These are phyloP conservation scores for Manacus vitellinus DNA, from an alignment of 2,113 vertebrate species.

Conservation along the genomic window DNA sequence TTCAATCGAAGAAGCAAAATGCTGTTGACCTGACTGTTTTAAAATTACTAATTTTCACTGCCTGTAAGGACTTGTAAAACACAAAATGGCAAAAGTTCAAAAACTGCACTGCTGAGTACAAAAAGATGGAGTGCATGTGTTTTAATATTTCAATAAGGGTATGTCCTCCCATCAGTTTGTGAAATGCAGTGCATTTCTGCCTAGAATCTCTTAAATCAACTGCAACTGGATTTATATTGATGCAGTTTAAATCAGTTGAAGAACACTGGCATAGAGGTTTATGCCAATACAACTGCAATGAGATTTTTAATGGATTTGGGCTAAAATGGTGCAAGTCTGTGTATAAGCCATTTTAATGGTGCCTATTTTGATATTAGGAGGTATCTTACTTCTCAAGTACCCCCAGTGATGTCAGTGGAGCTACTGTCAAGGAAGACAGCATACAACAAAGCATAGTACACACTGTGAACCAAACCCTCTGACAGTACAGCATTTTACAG, in stretches of 20 bases:
- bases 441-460: neutral
- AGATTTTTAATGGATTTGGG: neutral
- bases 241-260: neutral
- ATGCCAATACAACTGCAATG: neutral
- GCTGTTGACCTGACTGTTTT: neutral
- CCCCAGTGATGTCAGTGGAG: neutral
- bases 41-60: neutral
- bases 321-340: neutral
- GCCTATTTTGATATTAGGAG: neutral
- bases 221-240: conserved; percentile 28
- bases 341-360: neutral
- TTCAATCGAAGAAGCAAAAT: neutral
- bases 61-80: neutral
- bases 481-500: neutral
- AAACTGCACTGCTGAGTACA: neutral
- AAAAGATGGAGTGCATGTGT: neutral
- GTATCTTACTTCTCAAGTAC: neutral
- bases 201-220: neutral
- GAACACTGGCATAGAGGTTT: neutral
- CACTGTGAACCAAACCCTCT: neutral
- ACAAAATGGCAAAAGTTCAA: neutral
- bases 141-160: neutral
- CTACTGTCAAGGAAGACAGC: neutral
- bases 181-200: neutral
- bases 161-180: neutral